Base-by-base conservation (phyloP, 1,140 invertebrate genomes). In the Cyclina sinensis region DNA sequence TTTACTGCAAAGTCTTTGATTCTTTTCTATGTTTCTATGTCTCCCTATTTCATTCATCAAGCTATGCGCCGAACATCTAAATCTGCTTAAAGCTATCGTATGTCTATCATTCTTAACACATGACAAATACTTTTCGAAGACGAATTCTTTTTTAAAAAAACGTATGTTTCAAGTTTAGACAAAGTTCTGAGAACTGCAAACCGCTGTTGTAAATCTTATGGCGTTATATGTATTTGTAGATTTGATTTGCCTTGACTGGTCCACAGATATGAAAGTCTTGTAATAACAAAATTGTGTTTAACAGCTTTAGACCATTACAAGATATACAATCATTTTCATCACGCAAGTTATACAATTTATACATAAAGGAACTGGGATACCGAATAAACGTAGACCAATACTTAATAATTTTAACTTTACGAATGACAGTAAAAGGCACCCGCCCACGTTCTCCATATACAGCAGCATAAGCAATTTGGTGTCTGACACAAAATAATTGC, bases 371-470 rank as follows among this genome's bases (percentile, higher is more conserved):
- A 35, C 7, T 11, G n/a, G 39, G 32, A 7, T 65, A 2, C 27
- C 68, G 18, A 7, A 78, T 78, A 46, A 78, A 7, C 12, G 18
- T 78, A 48, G 12, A 43, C 43, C 74, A 78, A 48, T 48, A 78
- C 14, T 78, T 78, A 27, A 78, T 18, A 46, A 78, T 27, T 46
- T 16, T 43, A n/a, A 48, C 48, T 46, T 24, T 78, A 16, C 74
- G 24, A n/a, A 46, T 46, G 4, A 78, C 39, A 46, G 21, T 5
- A 16, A 78, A 30, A 12, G 74, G 74, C 18, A 78, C 21, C 16
- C 74, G 35, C 21, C 74, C 74, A 24, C 16, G 14, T 78, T 78
- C 35, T 9, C 74, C 74, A 78, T 78, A 78, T n/a, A 78, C 74
- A 46, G 74, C 37, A 18, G 37, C 12, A 78, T 78, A 46, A 5